phyloP scores from a whole-genome alignment of 1,140 invertebrate genomes.

The Pteromalus puparum region DNA sequence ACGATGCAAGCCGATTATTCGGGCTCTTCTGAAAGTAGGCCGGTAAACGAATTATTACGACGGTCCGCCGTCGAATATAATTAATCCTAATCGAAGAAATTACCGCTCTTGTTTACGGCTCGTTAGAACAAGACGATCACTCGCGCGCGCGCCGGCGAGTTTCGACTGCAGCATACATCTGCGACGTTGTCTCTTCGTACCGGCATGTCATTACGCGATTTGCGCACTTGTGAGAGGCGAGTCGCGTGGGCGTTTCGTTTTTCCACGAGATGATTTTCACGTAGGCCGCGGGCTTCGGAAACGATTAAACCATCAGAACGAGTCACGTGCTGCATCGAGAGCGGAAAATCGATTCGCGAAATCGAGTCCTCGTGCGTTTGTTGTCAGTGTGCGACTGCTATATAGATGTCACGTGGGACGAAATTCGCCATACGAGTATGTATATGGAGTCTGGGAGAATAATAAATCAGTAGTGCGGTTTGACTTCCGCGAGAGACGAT shows the following conservation, averaged over 20 bases:
- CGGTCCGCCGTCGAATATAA: slow-evolving; percentile 60
- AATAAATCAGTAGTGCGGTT: background rate
- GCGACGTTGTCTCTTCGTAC: background rate
- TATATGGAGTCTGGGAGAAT: background rate
- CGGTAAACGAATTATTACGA: slow-evolving; percentile 60
- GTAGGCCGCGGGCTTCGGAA: background rate
- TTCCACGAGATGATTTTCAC: background rate
- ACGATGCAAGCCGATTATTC: too few relatives aligned
- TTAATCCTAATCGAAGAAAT: slow-evolving; percentile 58
- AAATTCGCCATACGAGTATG: background rate
- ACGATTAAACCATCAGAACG: background rate
- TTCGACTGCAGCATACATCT: background rate
- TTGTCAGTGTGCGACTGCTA: background rate
- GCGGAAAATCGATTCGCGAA: background rate
- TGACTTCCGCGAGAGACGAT: background rate
- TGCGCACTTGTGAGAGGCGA: slow-evolving; percentile 2
- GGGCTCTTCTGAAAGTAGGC: background rate
- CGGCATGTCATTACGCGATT: slow-evolving; percentile 11
- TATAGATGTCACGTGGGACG: slow-evolving; percentile 1
- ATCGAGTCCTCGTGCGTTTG: slow-evolving; percentile 5
- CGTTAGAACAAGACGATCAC: background rate
- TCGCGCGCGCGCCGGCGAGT: too few relatives aligned
- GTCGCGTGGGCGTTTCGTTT: background rate
- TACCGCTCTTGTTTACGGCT: background rate
- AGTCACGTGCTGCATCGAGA: background rate